Base-by-base conservation (phyloP, 2,113 vertebrate genomes). In the Saccopteryx bilineata region DNA sequence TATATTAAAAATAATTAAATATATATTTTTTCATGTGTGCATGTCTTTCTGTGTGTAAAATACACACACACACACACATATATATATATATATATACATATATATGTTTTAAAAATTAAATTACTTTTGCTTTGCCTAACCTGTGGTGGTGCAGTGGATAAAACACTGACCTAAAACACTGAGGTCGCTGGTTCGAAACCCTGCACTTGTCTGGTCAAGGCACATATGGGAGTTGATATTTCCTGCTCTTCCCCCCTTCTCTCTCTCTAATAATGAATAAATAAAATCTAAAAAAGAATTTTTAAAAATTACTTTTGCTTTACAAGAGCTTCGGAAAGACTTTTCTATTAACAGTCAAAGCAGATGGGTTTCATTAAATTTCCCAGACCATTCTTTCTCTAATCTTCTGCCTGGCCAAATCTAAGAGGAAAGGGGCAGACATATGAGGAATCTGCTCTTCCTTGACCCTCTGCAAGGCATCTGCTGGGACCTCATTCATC, bases 401-500 rank as follows among this genome's bases (percentile, higher is more conserved):
- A 98, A 97, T 98, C 98, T 97, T 95, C 96, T 97, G 95, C 91
- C 75, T 98, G 75, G 87, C 83, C 82, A 96, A 92, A 56, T 97
- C 79, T 89, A 90, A 95, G 66, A 74, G 86, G 96, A 26, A 92
- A 96, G 98, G 95, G 98, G 96, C 93, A 98, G 97, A 96, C 88
- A 90, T 84, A 88, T 93, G 97, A 98, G 97, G 97, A 98, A 97
- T 96, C 95, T 96, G 78, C 95, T 96, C 94, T 94, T 89, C 33
- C 90, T 82, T 94, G 90, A 81, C 78, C 95, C 75, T 97, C 98
- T 98, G 98, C 94, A 98, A 98, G 97, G 74, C 96, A 89, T 99
- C 98, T 98, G 97, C 98, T 98, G 96, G 98, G 96, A 98, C 97
- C 98, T 98, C 98, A 98, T 98, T 98, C 98, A 98, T 99, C 99